Evolutionary conservation across 1,140 invertebrate genomes (phyloP).

Genomic region (Camponotus floridanus): DNA sequence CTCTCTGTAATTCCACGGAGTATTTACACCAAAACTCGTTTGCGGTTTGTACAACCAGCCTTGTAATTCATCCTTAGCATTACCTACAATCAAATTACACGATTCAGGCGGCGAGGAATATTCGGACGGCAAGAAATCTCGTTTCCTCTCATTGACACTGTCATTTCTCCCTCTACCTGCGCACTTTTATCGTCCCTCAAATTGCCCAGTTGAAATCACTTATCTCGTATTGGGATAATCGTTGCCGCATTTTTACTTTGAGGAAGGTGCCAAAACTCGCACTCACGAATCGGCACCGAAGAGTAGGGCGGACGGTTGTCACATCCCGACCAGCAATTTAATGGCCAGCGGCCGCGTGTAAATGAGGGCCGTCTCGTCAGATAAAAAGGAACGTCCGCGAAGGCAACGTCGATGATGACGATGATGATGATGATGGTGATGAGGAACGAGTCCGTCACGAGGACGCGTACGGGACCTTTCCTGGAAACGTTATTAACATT

Average conservation of each 20-base stretch:
- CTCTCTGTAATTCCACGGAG: neutral
- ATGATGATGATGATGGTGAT: constrained; percentile 7
- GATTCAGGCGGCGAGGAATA: constrained; percentile 8
- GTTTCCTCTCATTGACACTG: neutral
- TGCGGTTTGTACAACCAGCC: constrained; percentile 1
- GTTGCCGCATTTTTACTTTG: constrained; percentile 22
- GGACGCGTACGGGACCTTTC: constrained; percentile 2
- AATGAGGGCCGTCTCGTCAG: constrained; percentile 17
- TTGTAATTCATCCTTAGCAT: neutral
- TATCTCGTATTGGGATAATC: constrained; percentile 30
- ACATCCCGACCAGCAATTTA: constrained; percentile 38
- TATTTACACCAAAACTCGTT: neutral
- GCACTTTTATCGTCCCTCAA: constrained; percentile 11
- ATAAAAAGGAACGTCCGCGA: neutral
- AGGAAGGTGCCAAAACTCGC: constrained; percentile 43
- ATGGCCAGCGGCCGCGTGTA: constrained; percentile 10
- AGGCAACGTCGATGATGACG: neutral
- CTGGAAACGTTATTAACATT: constrained; percentile 26
- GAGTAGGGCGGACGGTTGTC: constrained; percentile 10
- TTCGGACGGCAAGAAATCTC: neutral
- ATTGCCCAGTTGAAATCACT: constrained; percentile 55
- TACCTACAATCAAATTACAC: constrained; percentile 32
- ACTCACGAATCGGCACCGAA: neutral
- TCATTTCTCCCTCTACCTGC: neutral
- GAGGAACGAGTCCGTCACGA: constrained; percentile 7